Conservation (phyloP, 2,797 vertebrate genomes). For the Phataginus tricuspis region DNA sequence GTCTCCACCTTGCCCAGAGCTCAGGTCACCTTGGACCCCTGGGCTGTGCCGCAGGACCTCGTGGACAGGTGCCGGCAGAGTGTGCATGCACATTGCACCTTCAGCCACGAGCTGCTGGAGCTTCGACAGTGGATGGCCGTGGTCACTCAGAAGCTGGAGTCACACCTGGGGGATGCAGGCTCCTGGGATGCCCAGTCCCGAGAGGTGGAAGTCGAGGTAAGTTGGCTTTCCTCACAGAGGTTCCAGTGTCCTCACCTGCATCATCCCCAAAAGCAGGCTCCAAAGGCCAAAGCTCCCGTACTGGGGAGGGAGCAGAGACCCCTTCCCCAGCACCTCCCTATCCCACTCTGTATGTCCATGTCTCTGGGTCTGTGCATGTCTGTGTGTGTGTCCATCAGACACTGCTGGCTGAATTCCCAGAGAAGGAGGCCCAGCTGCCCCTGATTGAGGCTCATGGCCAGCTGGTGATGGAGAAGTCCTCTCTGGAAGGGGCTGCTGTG, state of each 20-base stretch:
- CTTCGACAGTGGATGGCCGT: constrained; percentile 91
- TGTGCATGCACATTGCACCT: constrained; percentile 88
- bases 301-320: background rate
- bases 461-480: constrained; percentile 89
- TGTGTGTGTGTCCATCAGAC: constrained; percentile 83
- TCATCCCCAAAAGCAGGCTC: background rate
- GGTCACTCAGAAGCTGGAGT: constrained; percentile 89
- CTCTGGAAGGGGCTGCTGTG: constrained; percentile 89
- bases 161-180: constrained; percentile 79
- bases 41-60: constrained; percentile 61
- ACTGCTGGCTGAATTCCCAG: constrained; percentile 90
- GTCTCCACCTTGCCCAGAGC: background rate
- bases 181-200: constrained; percentile 83
- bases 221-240: background rate
- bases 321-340: background rate
- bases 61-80: constrained; percentile 82
- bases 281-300: fast-evolving
- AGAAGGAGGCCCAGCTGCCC: constrained; percentile 92
- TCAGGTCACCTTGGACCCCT: background rate
- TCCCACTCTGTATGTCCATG: too few species aligned
- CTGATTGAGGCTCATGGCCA: constrained; percentile 88
- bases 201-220: constrained; percentile 90
- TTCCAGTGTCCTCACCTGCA: too few species aligned
- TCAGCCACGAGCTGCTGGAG: constrained; percentile 89
- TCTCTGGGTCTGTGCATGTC: fast-evolving